Evolutionary conservation across 2,797 vertebrate genomes (phyloP).

Genomic region (Gobionotothen gibberifrons): DNA sequence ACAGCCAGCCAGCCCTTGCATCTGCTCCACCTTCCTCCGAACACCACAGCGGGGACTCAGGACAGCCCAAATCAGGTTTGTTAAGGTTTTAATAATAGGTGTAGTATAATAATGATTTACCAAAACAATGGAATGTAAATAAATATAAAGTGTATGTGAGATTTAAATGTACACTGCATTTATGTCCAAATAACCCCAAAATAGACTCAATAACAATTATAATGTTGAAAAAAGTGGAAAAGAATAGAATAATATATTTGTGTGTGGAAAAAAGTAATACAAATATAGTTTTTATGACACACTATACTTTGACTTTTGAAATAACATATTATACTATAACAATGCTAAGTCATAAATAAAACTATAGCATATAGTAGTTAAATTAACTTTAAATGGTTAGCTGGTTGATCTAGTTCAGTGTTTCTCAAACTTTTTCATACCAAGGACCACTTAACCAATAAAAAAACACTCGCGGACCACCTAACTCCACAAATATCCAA

Average conservation of each 20-base stretch:
- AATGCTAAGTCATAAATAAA: too few species aligned
- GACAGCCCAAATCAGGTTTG: constrained; percentile 72
- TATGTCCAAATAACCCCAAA: too few species aligned
- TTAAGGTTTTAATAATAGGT: constrained; percentile 10
- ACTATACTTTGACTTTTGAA: background rate
- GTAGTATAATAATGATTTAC: background rate
- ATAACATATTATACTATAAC: too few species aligned
- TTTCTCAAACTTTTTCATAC: too few species aligned
- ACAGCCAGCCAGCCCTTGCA: constrained; percentile 28
- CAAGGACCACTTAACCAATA: too few species aligned
- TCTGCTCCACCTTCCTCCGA: constrained; percentile 37
- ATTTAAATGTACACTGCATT: background rate
- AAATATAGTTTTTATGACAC: background rate
- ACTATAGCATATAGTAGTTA: too few species aligned
- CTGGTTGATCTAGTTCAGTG: too few species aligned
- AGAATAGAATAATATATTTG: background rate
- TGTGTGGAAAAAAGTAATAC: too few species aligned
- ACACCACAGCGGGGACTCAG: constrained; percentile 79
- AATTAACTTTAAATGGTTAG: too few species aligned
- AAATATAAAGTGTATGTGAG: background rate
- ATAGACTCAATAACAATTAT: too few species aligned
- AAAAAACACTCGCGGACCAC: too few species aligned
- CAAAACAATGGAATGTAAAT: background rate
- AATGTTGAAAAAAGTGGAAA: background rate
- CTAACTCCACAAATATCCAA: too few species aligned